phyloP scores from a whole-genome alignment of 2,888 invertebrate genomes.

The Macrophya annulata region DNA sequence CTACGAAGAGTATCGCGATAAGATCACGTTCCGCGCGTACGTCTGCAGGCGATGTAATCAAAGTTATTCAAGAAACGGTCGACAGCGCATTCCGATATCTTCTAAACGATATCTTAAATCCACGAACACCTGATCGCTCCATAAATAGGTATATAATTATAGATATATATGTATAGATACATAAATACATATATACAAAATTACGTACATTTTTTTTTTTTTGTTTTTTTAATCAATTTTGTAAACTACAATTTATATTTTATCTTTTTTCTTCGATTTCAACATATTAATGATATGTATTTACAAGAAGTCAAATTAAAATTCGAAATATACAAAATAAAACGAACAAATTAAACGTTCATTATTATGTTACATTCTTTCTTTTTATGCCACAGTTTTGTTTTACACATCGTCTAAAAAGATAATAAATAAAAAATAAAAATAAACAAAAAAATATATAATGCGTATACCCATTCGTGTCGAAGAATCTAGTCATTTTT shows the following conservation, averaged over 20 bases:
- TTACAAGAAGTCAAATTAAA: too few relatives aligned
- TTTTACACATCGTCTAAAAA: too few relatives aligned
- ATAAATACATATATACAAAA: neutral
- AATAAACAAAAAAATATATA: neutral
- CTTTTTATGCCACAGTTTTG: too few relatives aligned
- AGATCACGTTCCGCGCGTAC: neutral
- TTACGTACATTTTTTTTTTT: too few relatives aligned
- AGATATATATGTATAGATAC: neutral
- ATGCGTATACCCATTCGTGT: neutral
- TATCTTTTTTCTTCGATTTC: too few relatives aligned
- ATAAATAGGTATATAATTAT: neutral
- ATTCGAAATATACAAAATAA: too few relatives aligned
- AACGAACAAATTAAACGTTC: too few relatives aligned
- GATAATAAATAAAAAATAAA: neutral
- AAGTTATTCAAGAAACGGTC: slow-evolving; percentile 20
- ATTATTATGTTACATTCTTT: too few relatives aligned
- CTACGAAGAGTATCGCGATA: neutral
- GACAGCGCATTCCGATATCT: neutral
- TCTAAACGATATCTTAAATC: neutral
- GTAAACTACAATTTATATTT: too few relatives aligned
- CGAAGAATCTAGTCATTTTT: neutral
- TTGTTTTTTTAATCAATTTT: too few relatives aligned
- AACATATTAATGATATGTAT: too few relatives aligned
- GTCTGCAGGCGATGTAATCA: neutral
- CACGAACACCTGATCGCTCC: slow-evolving; percentile 6